Percentiles rank a stretch among this genome's conserved stretches.
Evolutionary conservation across 2,888 invertebrate genomes (phyloP).

Genomic region (Plusia festucae): DNA sequence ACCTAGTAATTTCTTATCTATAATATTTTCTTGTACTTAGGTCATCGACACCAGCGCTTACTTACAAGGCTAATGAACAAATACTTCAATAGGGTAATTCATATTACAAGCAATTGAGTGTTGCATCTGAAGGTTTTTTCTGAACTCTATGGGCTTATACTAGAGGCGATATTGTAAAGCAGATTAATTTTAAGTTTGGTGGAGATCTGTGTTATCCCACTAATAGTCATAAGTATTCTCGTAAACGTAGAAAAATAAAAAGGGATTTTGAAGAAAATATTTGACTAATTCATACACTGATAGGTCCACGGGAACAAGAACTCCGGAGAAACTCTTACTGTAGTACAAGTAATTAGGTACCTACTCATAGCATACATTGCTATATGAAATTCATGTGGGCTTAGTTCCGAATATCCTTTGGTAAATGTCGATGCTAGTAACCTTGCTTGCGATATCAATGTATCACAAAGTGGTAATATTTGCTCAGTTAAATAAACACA

Average conservation of each 20-base stretch:
- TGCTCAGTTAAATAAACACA: neutral
- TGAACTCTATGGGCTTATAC: too few species aligned
- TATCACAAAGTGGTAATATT: neutral
- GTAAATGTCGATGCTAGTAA: neutral
- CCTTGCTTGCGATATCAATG: neutral
- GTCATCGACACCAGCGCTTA: constrained; percentile 37
- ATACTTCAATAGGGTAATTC: constrained; percentile 13
- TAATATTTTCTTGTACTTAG: constrained; percentile 9
- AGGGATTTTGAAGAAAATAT: too few species aligned
- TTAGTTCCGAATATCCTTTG: neutral
- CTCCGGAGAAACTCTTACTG: too few species aligned
- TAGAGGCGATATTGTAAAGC: neutral
- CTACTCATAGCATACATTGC: too few species aligned
- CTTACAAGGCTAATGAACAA: constrained; percentile 3
- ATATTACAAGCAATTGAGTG: neutral
- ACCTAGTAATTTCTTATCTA: constrained; percentile 23
- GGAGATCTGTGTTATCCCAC: neutral
- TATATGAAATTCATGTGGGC: too few species aligned
- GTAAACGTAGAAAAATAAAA: too few species aligned
- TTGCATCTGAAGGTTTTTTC: neutral
- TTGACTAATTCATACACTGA: too few species aligned
- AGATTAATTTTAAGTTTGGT: neutral
- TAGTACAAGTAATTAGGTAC: too few species aligned
- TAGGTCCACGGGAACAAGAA: too few species aligned
- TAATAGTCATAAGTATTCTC: too few species aligned